phyloP scores from a whole-genome alignment of 2,888 invertebrate species.

The Boloria selene region DNA sequence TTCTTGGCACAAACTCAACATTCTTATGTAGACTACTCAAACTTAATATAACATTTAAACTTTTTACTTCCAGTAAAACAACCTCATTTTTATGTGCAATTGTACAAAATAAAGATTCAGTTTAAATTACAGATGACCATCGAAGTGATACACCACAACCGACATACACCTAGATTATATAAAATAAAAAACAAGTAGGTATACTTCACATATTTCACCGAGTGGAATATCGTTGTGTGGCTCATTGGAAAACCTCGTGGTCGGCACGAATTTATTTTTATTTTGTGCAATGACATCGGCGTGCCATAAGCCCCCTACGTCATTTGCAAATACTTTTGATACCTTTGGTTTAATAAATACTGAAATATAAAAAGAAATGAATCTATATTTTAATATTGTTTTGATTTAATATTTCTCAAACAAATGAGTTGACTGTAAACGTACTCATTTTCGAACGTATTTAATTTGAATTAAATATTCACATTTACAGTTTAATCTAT shows the following conservation, averaged over 20 bases:
- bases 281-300: slow-evolving; percentile 26
- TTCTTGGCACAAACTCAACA: slow-evolving; percentile 40
- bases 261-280: slow-evolving; percentile 23
- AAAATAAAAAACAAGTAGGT: slow-evolving; percentile 16
- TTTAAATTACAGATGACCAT: background rate
- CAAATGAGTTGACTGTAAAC: background rate
- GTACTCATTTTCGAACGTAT: too few species aligned
- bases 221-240: slow-evolving; percentile 27
- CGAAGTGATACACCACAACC: slow-evolving; percentile 11
- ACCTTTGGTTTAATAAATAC: slow-evolving; percentile 20
- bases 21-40: slow-evolving; percentile 19
- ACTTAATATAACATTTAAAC: slow-evolving; percentile 21
- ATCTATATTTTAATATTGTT: background rate
- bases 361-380: slow-evolving; percentile 11
- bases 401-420: background rate
- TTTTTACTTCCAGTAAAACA: slow-evolving; percentile 3
- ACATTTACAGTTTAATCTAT: too few species aligned
- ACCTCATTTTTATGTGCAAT: background rate
- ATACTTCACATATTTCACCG: slow-evolving; percentile 16
- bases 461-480: too few species aligned
- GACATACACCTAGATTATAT: slow-evolving; percentile 8
- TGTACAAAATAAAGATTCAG: background rate
- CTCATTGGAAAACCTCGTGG: slow-evolving; percentile 30
- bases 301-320: slow-evolving; percentile 23
- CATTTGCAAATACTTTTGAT: slow-evolving; percentile 23